Percentiles rank a stretch among this genome's conserved stretches.
These are phyloP conservation scores for Dinocampus coccinellae DNA, from an alignment of 2,888 invertebrate genomes.

Conservation along the genomic window DNA sequence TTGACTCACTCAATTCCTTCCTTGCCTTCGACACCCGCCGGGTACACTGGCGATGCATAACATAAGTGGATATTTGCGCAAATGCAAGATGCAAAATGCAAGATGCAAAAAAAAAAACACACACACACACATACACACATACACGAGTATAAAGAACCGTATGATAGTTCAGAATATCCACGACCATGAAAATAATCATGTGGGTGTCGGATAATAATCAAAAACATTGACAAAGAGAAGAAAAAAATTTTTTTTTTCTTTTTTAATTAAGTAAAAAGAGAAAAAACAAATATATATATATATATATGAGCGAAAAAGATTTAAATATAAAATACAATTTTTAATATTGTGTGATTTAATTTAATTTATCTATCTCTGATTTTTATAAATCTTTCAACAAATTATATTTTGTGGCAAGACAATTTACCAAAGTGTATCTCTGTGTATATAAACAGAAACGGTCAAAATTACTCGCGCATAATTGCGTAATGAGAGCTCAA, in stretches of 20 bases:
- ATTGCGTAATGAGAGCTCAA: constrained; percentile 64
- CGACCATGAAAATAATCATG: neutral
- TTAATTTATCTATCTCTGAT: neutral
- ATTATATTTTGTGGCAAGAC: neutral
- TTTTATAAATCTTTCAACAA: neutral
- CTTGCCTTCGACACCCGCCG: neutral
- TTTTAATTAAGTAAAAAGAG: too few species aligned
- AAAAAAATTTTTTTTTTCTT: too few species aligned
- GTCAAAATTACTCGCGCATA: constrained; percentile 62
- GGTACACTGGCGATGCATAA: neutral
- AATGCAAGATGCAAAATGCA: neutral
- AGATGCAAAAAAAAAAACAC: neutral
- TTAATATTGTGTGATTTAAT: too few species aligned
- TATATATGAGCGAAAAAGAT: too few species aligned
- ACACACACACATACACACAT: too few species aligned
- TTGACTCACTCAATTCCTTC: constrained; percentile 23
- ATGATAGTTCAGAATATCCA: too few species aligned
- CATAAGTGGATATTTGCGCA: neutral
- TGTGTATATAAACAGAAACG: constrained; percentile 38
- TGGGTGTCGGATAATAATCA: neutral
- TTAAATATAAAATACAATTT: too few species aligned
- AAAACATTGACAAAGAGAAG: too few species aligned
- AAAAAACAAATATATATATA: too few species aligned
- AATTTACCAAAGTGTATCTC: constrained; percentile 26
- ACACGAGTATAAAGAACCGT: too few species aligned